Base-by-base conservation (phyloP, 2,797 vertebrate species). In the Sebastes matsubarae region DNA sequence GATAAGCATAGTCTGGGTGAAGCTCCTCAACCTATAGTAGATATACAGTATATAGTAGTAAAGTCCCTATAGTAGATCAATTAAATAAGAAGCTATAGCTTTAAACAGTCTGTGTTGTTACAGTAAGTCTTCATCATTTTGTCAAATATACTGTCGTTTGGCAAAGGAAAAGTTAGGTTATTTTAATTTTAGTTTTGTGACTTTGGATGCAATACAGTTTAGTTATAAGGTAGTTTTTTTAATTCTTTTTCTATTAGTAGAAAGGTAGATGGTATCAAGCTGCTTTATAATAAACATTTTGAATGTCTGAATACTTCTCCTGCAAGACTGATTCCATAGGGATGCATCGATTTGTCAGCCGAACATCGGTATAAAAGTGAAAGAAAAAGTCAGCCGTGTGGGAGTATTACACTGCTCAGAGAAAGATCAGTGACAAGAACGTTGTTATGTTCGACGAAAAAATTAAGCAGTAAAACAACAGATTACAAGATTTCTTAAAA, bases 231-330 rank as follows among this genome's bases (percentile, higher is more conserved):
- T 20, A 36, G 2, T 20, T 3, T 20, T 20, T 8, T 20, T 70
- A 20, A 25, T 25, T 69, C 0, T 30, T 25, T 68, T 71, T 5
- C 46, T 29, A 46, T 7, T 22, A 55, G 0, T 55, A 55, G 10
- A 55, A 55, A 50, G 0, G 0, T 18, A 50, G 46, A 20, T 20
- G 46, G 18, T 20, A 50, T 50, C 18, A 50, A 20, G 46, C 46
- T 50, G 46, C 46, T 0, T 16, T 50, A 50, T 20, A 20, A 50
- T 7, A 20, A 0, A 50, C 0, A 50, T 8, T 18, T 18, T 4
- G 46, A 50, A 50, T 50, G 18, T 20, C 16, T 20, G 46, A 50
- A 50, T 50, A 50, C 18, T 52, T 52, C 1, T 52, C 20, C 32
- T 29, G 13, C 32, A 16, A 65, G 12, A 38, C 4, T 57, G 42